Percentiles rank a stretch among this genome's conserved stretches.
phyloP scores from a whole-genome alignment of 1,140 invertebrate genomes.

The Aleiodes sp. region DNA sequence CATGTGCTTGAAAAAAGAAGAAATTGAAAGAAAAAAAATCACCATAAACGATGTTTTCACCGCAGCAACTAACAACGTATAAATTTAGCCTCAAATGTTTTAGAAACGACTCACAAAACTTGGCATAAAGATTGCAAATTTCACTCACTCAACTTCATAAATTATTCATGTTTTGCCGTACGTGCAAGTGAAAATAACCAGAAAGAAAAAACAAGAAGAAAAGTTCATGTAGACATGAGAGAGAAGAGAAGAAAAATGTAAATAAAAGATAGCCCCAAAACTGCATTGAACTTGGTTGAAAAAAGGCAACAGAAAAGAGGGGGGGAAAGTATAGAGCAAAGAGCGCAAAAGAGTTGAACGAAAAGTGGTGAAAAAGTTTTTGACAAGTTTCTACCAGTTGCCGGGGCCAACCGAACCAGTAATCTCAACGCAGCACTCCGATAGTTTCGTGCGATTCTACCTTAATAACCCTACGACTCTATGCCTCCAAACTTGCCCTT shows the following conservation, averaged over 20 bases:
- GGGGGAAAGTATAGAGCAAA: not conserved
- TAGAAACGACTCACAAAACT: not conserved
- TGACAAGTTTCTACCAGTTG: slow-evolving; percentile 20
- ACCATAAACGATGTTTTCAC: not conserved
- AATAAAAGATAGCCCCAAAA: slow-evolving; percentile 15
- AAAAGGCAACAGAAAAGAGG: not conserved
- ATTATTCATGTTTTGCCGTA: slow-evolving; percentile 29
- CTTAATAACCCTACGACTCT: slow-evolving; percentile 41
- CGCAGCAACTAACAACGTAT: not conserved
- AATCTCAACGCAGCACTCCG: slow-evolving; percentile 30
- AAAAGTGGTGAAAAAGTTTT: slow-evolving; percentile 26
- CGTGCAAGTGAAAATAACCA: not conserved
- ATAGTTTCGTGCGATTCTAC: slow-evolving; percentile 40
- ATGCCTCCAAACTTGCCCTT: not conserved
- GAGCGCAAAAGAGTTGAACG: not conserved
- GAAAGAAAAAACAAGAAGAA: not conserved
- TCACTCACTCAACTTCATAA: not conserved
- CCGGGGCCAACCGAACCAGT: slow-evolving; percentile 12
- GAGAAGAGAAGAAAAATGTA: not conserved
- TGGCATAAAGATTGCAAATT: slow-evolving; percentile 17
- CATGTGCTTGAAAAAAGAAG: too few relatives aligned
- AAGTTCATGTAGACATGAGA: not conserved
- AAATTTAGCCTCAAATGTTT: not conserved
- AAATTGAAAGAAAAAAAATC: too few relatives aligned
- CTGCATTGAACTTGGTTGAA: slow-evolving; percentile 16